Base-by-base conservation (phyloP, 2,888 invertebrate genomes). In the Lymantria dispar region DNA sequence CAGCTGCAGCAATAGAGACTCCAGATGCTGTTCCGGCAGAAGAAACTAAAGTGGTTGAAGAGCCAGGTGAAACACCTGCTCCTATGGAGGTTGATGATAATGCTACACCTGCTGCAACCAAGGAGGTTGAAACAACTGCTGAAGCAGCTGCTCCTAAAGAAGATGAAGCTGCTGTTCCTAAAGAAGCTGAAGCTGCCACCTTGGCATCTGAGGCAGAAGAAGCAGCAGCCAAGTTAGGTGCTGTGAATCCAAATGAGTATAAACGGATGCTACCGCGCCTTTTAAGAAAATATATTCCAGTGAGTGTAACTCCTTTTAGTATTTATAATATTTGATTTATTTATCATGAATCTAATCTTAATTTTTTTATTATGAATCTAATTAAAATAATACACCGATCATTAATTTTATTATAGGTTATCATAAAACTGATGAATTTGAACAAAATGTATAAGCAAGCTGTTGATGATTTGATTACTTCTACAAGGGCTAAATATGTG, bases 261-360 rank as follows among this genome's bases (percentile, higher is more conserved):
- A 70, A 64, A 43, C 54, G 58, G 0, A 13, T 54, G 22, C 30
- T 85, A 37, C 70, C 79, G 0, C 43, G 52, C n/a, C 12, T 81
- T 8, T 45, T 86, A 36, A 76, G 70, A 8, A 77, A 61, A 47
- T 74, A 62, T 50, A 65, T 71, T 45, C 62, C 74, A n/a, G 85
- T 85, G 61, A 74, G 79, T 76, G 47, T 41, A 22, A 0, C 15
- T 40, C 8, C 5, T 22, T 7, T 33, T 10, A 33, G 2, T 38
- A 38, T 9, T n/a, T 38, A 12, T 8, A 33, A 33, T 33, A 33
- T 8, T 33, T 10, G 8, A 33, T 33, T 33, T 10, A 33, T 30
- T 30, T 30, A 5, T 7, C 30, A 30, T 5, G 5, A 30, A 30
- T 30, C 30, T 30, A 8, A 7, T 7, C 5, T 30, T 30, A 30